Evolutionary conservation across 2,797 vertebrate species (phyloP).

Genomic region (Buphagus erythrorhynchus): DNA sequence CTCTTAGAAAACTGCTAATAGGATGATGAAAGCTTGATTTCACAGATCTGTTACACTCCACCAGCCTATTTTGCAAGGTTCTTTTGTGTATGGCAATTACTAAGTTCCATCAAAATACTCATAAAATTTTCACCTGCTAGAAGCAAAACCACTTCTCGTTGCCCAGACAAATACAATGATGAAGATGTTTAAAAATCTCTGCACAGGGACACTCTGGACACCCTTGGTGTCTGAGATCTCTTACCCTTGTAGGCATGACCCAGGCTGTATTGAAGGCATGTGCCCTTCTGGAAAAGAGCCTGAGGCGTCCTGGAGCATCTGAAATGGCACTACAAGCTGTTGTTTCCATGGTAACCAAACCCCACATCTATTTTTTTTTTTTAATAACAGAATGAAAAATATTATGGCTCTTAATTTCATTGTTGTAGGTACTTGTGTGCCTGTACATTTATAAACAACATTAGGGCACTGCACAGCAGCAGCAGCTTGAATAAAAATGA

Average conservation of each 20-base stretch:
- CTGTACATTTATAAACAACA: conserved; percentile 19
- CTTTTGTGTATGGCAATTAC: neutral
- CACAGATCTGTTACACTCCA: neutral
- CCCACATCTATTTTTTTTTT: neutral
- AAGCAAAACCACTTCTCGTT: neutral
- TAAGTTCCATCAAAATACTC: neutral
- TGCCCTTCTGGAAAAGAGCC: neutral
- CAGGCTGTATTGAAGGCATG: neutral
- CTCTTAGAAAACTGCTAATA: conserved; percentile 37
- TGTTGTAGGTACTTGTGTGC: neutral
- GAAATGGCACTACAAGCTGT: neutral
- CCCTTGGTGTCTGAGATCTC: neutral
- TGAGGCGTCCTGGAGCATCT: neutral
- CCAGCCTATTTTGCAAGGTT: neutral
- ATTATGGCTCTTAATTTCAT: neutral
- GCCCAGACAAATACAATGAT: neutral
- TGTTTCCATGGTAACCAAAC: neutral
- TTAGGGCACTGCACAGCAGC: neutral
- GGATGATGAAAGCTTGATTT: conserved; percentile 52
- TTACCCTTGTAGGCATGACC: neutral
- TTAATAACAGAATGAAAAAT: neutral
- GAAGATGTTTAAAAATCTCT: neutral
- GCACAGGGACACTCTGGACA: neutral
- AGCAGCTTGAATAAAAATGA: neutral
- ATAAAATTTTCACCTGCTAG: conserved; percentile 4